These are phyloP conservation scores for Eulithis testata DNA, from an alignment of 2,888 invertebrate species.

Conservation along the genomic window DNA sequence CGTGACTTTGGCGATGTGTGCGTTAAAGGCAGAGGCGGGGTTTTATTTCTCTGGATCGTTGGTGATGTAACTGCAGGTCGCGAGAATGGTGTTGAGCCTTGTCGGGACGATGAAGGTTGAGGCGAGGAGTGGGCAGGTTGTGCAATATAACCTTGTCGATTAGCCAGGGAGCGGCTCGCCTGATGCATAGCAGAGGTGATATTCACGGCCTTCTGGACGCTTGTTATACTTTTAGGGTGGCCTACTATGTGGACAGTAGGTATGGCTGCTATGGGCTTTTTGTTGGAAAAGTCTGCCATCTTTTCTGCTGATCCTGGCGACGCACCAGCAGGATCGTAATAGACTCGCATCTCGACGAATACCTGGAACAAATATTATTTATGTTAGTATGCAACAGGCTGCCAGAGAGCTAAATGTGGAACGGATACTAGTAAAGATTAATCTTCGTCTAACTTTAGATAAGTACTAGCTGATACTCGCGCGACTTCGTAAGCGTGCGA, in stretches of 20 bases:
- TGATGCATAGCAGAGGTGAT: neutral
- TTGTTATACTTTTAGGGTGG: neutral
- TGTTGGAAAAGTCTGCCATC: constrained; percentile 10
- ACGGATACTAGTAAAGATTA: too few relatives aligned
- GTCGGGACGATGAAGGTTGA: constrained; percentile 1
- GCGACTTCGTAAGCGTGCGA: too few relatives aligned
- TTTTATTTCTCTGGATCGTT: neutral
- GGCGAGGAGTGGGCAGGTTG: constrained; percentile 1
- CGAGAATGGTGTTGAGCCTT: neutral
- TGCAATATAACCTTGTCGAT: constrained; percentile 3
- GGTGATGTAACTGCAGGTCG: neutral
- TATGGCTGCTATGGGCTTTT: constrained; percentile 1
- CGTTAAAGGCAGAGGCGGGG: constrained; percentile 3
- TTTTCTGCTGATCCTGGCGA: constrained; percentile 4
- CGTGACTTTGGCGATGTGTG: constrained; percentile 11
- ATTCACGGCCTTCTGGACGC: neutral
- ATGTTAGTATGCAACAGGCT: too few relatives aligned
- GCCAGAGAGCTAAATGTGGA: too few relatives aligned
- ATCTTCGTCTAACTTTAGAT: too few relatives aligned
- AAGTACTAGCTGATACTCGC: too few relatives aligned
- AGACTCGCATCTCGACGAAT: constrained; percentile 62
- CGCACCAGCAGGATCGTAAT: constrained; percentile 45
- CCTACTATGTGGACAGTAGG: constrained; percentile 10
- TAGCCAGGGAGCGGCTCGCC: neutral
- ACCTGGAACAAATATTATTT: constrained; percentile 41